Percentiles rank a stretch among this genome's conserved stretches.
Evolutionary conservation across 2,113 vertebrate genomes (phyloP).

Genomic region (Arenaria interpres): DNA sequence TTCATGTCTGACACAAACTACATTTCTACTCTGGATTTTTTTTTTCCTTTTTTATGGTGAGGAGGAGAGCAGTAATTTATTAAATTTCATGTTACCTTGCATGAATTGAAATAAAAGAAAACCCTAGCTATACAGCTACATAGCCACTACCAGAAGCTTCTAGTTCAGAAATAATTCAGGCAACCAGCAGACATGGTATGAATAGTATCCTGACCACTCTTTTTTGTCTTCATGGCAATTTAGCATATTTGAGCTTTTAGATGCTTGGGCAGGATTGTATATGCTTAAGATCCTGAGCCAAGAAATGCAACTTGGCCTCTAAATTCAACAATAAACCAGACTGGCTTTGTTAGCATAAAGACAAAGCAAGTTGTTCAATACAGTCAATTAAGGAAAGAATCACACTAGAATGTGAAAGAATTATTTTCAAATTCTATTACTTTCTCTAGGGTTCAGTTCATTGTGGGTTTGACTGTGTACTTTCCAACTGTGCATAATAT

Average conservation of each 20-base stretch:
- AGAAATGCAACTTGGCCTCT: neutral
- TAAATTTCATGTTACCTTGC: neutral
- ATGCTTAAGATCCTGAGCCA: neutral
- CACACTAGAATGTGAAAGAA: neutral
- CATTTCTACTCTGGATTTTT: conserved; percentile 8
- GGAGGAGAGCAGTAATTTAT: neutral
- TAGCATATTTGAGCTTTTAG: neutral
- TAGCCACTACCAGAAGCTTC: neutral
- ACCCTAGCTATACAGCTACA: neutral
- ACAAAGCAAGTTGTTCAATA: neutral
- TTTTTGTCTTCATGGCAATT: neutral
- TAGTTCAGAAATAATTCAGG: neutral
- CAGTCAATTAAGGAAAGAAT: neutral
- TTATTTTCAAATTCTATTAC: neutral
- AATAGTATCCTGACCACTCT: neutral
- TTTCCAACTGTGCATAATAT: neutral
- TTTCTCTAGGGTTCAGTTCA: neutral
- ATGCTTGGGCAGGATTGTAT: neutral
- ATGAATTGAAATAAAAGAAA: neutral
- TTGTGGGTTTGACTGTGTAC: neutral
- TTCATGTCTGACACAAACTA: conserved; percentile 27
- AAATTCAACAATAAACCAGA: neutral
- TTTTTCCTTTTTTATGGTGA: neutral
- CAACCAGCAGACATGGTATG: neutral
- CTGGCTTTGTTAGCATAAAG: neutral